Base-by-base conservation (phyloP, 2,888 invertebrate genomes). In the Thecocarcelia acutangulata region DNA sequence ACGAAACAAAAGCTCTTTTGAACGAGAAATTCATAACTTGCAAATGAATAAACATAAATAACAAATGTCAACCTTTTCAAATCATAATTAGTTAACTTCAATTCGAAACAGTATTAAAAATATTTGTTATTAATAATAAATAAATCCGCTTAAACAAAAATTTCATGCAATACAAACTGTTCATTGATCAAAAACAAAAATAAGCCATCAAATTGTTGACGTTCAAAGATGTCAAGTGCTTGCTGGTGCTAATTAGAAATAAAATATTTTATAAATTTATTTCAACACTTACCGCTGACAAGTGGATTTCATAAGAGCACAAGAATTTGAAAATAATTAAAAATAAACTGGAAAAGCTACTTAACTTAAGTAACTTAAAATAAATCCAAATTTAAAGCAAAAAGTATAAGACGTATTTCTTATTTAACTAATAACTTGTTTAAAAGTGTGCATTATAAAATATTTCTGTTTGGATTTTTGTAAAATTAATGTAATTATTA, bases 281-380 rank as follows among this genome's bases (percentile, higher is more conserved):
- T 48, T 50, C 8, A 75, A 66, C 48, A 75, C 66, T 66, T 74
- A 74, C 64, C 74, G 28, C 2, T 58, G 11, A 48, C 17, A 58
- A 21, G 42, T 50, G 19, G 19, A 50, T 24, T 28, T 33, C 17
- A 12, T 6, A 24, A 40, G n/a, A n/a, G 13, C 37, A 28, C 13
- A 37, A 64, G 21, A 63, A 63, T 63, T 33, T 21, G 6, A 58
- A 58, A 40, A 13, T 58, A 11, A 33, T 28, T 15, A 9, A 1
- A 64, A 37, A 64, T 28, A 42, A 72, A 52, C 28, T 9, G 37
- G 24, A 64, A 28, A 48, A 44, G 42, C 61, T 42, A 13, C 11
- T 63, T 52, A 48, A 37, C 21, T 69, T 37, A n/a, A n/a, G n/a
- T n/a, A n/a, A n/a, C n/a, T 8, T 56, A 33, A 17, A 56, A 13